Evolutionary conservation across 1,140 invertebrate species (phyloP), one percentile per base, ranked within the genome.

Genomic region (Hormaphis cornu): DNA sequence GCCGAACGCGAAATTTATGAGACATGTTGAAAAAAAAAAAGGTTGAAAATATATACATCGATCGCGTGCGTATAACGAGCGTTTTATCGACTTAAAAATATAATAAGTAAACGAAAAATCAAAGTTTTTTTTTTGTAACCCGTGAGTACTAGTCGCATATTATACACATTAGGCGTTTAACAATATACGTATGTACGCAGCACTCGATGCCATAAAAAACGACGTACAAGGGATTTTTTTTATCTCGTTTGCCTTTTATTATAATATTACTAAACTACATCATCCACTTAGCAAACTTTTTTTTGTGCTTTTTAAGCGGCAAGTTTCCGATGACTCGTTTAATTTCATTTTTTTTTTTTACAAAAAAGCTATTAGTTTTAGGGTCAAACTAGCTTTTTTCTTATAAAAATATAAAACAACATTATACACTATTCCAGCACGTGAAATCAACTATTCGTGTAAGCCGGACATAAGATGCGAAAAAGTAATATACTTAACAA

Each of bases 301-400:
- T n/a, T n/a, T n/a, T n/a, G n/a, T n/a, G n/a, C n/a, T n/a, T n/a
- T 53, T 53, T 53, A 53, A 53, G 50, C 26, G 24, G 33, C 52
- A 53, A 53, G 16, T 53, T 53, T 53, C 9, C 33, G 33, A 53
- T 33, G 28, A 33, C 52, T 28, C 52, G n/a, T n/a, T n/a, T n/a
- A 18, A 53, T 53, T 53, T 33, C n/a, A 53, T 53, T 53, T 53
- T 26, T 53, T 53, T 53, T 30, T 7, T 30, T 33, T n/a, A 18
- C 28, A 12, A 30, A 53, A 30, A 53, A 53, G n/a, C 52, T 53
- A 53, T 53, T 30, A 53, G 52, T 53, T 53, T 30, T 18, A 30
- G 8, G 18, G 3, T n/a, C 16, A 33, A n/a, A 20, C 26, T n/a
- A n/a, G 3, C 33, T 53, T 53, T 33, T 53, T n/a, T 53, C 52